Evolutionary conservation across 2,113 vertebrate genomes (phyloP).

Genomic region (Isurus oxyrinchus): DNA sequence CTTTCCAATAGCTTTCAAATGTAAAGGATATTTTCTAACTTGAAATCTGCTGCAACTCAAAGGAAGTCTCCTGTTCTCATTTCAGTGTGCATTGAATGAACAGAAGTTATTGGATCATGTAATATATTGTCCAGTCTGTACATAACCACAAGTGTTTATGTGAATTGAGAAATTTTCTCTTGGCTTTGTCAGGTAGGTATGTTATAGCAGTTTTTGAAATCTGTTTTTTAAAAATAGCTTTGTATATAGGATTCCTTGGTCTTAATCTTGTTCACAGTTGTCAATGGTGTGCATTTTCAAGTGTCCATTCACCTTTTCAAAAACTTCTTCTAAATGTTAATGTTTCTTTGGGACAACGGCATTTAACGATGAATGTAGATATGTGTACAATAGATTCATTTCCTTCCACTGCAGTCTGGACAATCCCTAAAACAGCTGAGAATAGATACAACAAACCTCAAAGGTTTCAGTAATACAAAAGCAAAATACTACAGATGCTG

Average conservation of each 20-base stretch:
- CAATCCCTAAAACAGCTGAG: not conserved
- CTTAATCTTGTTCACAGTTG: not conserved
- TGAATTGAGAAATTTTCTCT: not conserved
- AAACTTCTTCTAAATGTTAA: not conserved
- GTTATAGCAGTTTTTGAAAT: not conserved
- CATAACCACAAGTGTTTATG: not conserved
- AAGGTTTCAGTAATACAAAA: not conserved
- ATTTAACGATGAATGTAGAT: not conserved
- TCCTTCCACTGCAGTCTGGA: not conserved
- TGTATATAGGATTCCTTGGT: not conserved
- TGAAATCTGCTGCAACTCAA: constrained; percentile 14
- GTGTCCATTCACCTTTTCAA: not conserved
- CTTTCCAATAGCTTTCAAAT: not conserved
- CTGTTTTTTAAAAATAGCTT: constrained; percentile 14
- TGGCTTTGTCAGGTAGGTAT: not conserved
- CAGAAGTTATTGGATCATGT: not conserved
- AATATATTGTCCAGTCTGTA: not conserved
- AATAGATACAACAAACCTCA: not conserved
- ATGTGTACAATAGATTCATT: not conserved
- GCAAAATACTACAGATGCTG: not conserved
- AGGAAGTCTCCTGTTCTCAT: not conserved
- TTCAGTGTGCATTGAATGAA: not conserved
- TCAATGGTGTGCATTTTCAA: not conserved
- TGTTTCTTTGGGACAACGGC: not conserved
- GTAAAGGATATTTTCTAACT: not conserved